Evolutionary conservation across 2,888 invertebrate genomes (phyloP), one percentile per base, ranked within the genome.

Genomic region (Melieria omissa): DNA sequence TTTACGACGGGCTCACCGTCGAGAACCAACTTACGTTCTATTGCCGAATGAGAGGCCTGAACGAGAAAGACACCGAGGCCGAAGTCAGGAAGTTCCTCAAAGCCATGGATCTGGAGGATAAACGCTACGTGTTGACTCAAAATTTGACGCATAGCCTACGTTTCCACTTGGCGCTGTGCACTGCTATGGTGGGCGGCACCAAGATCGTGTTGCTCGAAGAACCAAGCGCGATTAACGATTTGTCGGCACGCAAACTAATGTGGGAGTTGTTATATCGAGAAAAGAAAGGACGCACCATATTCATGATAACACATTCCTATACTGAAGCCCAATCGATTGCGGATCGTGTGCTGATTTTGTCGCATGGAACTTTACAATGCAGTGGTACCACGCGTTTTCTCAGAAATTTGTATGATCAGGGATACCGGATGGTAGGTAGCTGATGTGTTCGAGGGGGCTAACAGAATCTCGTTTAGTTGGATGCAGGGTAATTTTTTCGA

Each of bases 321-420:
- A 93, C 94, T 79, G 94, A 95, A 85, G 95, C 95, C 0, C 95
- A 95, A 83, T 88, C 92, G 65, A 88, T 95, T 4, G 95, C 94
- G 0, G 95, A 95, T 85, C 89, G 95, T 49, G 93, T 95, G 71
- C 95, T 94, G 29, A 95, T 96, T 74, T 93, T 96, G 93, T 91
- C 94, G 0, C 90, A 90, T 60, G 95, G 95, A 0, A 89, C 90
- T 45, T 86, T 95, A 52, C 92, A 93, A 80, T 95, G 95, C 82
- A 91, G 92, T 73, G 95, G 95, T 9, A 92, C 93, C 0, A 92
- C 93, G 4, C 91, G 91, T 80, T 95, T 92, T 83, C 88, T 96
- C 47, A 95, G 95, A 83, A 92, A 92, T 76, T 91, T 92, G 86
- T 95, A 93, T 83, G 95, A 95, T 14, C 91, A 92, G 67, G 95